Evolutionary conservation across 2,888 invertebrate genomes (phyloP).

Genomic region (Pilophorus perplexus): DNA sequence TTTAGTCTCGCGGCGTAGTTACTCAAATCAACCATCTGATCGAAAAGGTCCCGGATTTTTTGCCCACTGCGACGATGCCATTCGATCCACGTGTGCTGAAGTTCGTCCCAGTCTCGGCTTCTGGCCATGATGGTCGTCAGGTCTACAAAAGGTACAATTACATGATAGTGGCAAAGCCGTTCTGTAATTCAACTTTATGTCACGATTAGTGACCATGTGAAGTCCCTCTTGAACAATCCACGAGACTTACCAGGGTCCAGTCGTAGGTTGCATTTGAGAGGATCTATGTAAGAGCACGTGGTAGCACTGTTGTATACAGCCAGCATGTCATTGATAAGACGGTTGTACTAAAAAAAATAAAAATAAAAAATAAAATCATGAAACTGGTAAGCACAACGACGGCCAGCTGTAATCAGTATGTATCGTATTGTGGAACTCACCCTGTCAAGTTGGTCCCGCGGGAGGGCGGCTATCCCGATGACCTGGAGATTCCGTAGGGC

Average conservation of each 20-base stretch:
- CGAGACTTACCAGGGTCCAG: constrained; percentile 67
- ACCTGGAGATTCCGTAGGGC: constrained; percentile 73
- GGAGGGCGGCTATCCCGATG: constrained; percentile 79
- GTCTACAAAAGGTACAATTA: too few relatives aligned
- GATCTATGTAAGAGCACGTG: constrained; percentile 80
- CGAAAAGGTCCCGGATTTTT: constrained; percentile 73
- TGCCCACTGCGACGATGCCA: constrained; percentile 84
- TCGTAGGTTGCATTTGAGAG: constrained; percentile 75
- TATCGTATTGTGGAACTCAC: too few relatives aligned
- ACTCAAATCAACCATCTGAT: constrained; percentile 73
- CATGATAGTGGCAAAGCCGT: too few relatives aligned
- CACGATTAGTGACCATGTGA: not conserved
- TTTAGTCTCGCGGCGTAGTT: constrained; percentile 77
- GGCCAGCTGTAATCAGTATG: too few relatives aligned
- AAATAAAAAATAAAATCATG: not conserved
- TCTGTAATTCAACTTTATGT: not conserved
- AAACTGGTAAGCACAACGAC: not conserved
- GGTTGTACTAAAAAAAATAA: constrained; percentile 67
- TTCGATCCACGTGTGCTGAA: constrained; percentile 84
- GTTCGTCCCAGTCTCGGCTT: constrained; percentile 81
- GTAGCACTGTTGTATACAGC: constrained; percentile 82
- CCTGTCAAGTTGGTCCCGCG: constrained; percentile 77
- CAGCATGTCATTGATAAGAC: constrained; percentile 83
- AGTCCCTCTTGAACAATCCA: not conserved
- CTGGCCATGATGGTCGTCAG: constrained; percentile 68